Percentiles rank a stretch among this genome's conserved stretches.
phyloP scores from a whole-genome alignment of 2,888 invertebrate genomes.

The Stenchaetothrips biformis region DNA sequence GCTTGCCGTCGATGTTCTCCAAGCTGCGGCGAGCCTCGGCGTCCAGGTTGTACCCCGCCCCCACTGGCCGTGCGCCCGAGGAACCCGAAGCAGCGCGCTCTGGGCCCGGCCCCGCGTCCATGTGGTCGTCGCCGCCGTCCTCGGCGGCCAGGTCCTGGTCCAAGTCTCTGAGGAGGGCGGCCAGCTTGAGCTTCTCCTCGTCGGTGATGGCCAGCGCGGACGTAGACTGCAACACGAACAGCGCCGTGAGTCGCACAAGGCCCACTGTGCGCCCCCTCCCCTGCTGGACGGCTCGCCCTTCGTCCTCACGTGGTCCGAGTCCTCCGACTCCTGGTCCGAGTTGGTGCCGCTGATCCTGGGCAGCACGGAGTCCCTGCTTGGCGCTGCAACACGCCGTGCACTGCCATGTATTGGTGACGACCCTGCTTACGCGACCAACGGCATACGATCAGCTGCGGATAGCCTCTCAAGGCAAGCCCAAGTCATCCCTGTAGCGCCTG shows the following conservation, averaged over 20 bases:
- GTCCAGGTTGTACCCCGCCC: background rate
- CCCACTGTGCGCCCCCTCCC: too few relatives aligned
- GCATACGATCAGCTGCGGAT: too few relatives aligned
- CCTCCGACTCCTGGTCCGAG: background rate
- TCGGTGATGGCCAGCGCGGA: conserved; percentile 15
- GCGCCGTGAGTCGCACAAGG: background rate
- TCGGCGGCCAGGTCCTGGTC: background rate
- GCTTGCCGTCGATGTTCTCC: background rate
- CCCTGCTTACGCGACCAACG: too few relatives aligned
- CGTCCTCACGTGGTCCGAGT: background rate
- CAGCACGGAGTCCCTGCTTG: background rate
- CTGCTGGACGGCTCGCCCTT: too few relatives aligned
- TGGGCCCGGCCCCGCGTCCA: too few relatives aligned
- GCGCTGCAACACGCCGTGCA: background rate
- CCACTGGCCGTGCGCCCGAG: too few relatives aligned
- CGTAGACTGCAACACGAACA: background rate
- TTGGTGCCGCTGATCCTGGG: background rate
- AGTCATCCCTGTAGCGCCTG: too few relatives aligned
- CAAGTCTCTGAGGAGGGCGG: conserved; percentile 1
- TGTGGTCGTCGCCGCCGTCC: background rate
- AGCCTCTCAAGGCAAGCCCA: too few relatives aligned
- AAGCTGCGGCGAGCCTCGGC: background rate
- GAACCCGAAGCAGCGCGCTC: too few relatives aligned
- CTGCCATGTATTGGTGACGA: too few relatives aligned
- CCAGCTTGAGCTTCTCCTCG: conserved; percentile 15